phyloP scores from a whole-genome alignment of 2,113 vertebrate genomes.

The Siniperca knerii region DNA sequence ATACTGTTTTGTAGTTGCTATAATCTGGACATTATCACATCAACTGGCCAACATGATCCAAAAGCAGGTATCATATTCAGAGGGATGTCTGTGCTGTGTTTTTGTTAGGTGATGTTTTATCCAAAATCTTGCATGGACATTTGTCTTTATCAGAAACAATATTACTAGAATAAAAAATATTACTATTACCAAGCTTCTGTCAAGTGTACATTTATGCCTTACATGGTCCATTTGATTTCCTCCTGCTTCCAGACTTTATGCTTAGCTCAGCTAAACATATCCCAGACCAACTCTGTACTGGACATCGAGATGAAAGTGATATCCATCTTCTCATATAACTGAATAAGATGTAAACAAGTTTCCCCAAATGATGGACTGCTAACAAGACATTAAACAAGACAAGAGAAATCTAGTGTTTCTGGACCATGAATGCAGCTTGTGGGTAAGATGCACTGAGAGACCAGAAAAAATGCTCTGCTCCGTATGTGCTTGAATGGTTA shows the following conservation, averaged over 20 bases:
- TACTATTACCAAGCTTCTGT: slow-evolving; percentile 21
- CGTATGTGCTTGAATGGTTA: neutral
- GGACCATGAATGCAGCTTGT: neutral
- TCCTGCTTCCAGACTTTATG: neutral
- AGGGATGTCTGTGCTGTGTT: slow-evolving; percentile 48
- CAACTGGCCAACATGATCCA: neutral
- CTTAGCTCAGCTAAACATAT: neutral
- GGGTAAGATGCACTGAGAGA: neutral
- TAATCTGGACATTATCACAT: slow-evolving; percentile 12
- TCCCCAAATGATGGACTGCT: neutral
- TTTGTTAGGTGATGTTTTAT: slow-evolving; percentile 55
- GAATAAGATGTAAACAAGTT: neutral
- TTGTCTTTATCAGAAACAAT: slow-evolving; percentile 67
- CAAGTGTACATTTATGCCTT: neutral
- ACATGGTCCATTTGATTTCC: neutral
- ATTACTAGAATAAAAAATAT: slow-evolving; percentile 56
- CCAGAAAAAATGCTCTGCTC: too few relatives aligned
- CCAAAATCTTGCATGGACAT: slow-evolving; percentile 70
- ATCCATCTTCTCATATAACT: neutral
- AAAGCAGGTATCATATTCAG: slow-evolving; percentile 28
- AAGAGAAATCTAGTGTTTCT: too few relatives aligned
- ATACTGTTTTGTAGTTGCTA: slow-evolving; percentile 28
- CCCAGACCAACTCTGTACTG: neutral
- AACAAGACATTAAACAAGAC: too few relatives aligned
- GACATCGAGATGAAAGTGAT: neutral